phyloP scores from a whole-genome alignment of 2,888 invertebrate genomes.

The Drosophila koepferae region DNA sequence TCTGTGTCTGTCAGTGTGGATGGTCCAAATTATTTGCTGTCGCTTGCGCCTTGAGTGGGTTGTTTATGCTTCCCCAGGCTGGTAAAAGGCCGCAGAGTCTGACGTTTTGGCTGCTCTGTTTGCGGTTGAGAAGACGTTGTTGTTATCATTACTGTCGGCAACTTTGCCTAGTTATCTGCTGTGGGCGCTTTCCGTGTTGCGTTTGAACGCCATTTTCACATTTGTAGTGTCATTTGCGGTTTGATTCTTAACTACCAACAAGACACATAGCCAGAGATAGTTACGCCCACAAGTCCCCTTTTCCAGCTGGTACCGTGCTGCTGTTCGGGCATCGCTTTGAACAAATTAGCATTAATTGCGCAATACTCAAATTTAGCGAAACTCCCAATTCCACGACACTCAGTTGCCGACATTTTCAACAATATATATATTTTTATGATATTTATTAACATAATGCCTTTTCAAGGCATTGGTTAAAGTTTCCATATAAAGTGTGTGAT shows the following conservation, averaged over 20 bases:
- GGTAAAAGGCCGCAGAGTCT: conserved; percentile 43
- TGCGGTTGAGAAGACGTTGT: conserved; percentile 53
- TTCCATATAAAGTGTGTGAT: not conserved
- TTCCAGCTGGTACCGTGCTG: not conserved
- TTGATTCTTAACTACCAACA: conserved; percentile 49
- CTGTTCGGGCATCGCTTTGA: conserved; percentile 37
- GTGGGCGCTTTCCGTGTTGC: conserved; percentile 16
- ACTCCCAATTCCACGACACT: conserved; percentile 13
- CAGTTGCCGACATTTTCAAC: not conserved
- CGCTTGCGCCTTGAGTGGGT: conserved; percentile 58
- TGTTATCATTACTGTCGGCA: conserved; percentile 71
- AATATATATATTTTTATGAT: not conserved
- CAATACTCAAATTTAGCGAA: conserved; percentile 57
- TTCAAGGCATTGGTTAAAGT: not conserved
- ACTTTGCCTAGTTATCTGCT: conserved; percentile 49
- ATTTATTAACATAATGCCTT: not conserved
- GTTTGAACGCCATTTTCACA: conserved; percentile 51
- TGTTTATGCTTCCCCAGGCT: conserved; percentile 55
- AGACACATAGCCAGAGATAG: not conserved
- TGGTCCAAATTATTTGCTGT: conserved; percentile 59
- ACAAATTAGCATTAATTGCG: conserved; percentile 58
- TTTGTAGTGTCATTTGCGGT: conserved; percentile 72
- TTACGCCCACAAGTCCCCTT: not conserved
- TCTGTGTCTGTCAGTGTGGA: conserved; percentile 4
- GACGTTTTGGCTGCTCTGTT: conserved; percentile 52